Percentiles rank a stretch among this genome's conserved stretches.
phyloP scores from a whole-genome alignment of 2,888 invertebrate species.

The Cantharis rufa region DNA sequence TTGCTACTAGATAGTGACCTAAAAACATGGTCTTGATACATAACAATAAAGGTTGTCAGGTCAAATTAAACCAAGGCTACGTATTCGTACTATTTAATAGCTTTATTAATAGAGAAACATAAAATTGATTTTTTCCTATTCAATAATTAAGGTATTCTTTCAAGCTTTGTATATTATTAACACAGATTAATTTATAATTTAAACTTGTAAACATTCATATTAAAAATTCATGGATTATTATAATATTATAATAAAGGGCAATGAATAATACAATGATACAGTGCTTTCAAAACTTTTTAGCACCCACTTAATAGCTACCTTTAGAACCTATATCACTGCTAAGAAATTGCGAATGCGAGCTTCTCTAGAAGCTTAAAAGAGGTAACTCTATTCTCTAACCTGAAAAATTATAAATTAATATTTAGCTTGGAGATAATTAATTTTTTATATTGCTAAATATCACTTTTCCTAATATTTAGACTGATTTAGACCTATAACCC shows the following conservation, averaged over 20 bases:
- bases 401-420: too few species aligned
- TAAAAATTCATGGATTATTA: background rate
- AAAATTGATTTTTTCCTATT: background rate
- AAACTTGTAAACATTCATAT: background rate
- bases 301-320: too few species aligned
- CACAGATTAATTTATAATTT: background rate
- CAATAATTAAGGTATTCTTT: background rate
- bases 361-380: too few species aligned
- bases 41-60: conserved; percentile 9
- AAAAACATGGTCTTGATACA: conserved; percentile 21
- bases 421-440: too few species aligned
- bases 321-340: too few species aligned
- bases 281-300: too few species aligned
- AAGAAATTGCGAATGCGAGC: too few species aligned
- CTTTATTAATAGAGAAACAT: background rate
- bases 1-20: conserved; percentile 20
- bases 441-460: too few species aligned
- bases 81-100: background rate
- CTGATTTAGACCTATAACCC: background rate
- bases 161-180: background rate
- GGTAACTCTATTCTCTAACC: too few species aligned
- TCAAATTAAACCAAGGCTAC: background rate
- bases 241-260: too few species aligned
- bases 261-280: too few species aligned
- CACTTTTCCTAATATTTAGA: background rate